Percentiles rank a stretch among this genome's conserved stretches.
Conservation (phyloP, 2,797 vertebrate species). For the Podargus strigoides region DNA sequence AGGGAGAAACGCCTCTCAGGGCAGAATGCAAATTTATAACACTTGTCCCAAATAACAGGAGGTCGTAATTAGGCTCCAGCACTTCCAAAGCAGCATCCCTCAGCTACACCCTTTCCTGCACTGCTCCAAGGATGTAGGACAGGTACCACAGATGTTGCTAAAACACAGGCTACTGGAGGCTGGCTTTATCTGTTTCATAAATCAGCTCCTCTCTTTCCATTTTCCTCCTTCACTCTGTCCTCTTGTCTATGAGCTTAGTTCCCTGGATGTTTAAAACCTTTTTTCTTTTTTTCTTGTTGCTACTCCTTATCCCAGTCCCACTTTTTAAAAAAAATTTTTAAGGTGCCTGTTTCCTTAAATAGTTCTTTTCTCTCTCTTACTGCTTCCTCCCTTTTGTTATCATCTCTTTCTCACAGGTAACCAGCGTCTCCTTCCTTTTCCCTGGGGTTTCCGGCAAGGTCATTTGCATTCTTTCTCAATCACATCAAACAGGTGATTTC, state of each 20-base stretch:
- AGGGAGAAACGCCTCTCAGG: slow-evolving; percentile 21
- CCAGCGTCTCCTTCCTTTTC: not conserved
- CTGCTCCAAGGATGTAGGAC: not conserved
- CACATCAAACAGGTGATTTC: slow-evolving; percentile 25
- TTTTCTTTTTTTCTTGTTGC: not conserved
- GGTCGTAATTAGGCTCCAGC: slow-evolving; percentile 31
- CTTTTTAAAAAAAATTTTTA: no score
- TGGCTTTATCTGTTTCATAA: not conserved
- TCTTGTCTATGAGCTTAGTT: not conserved
- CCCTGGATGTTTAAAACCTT: not conserved
- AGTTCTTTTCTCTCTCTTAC: not conserved
- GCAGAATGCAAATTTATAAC: slow-evolving; percentile 53
- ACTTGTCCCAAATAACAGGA: slow-evolving; percentile 57
- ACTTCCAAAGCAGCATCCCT: slow-evolving; percentile 22
- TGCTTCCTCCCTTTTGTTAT: not conserved
- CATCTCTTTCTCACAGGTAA: not conserved
- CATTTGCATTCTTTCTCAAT: slow-evolving; percentile 11
- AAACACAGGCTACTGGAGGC: not conserved
- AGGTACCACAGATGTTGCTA: not conserved
- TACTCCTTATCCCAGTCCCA: not conserved
- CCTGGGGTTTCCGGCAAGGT: not conserved
- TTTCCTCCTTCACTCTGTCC: not conserved
- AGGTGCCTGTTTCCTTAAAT: not conserved
- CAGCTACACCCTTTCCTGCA: not conserved
- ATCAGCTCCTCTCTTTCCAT: not conserved